Evolutionary conservation across 2,888 invertebrate species (phyloP), one percentile per base, ranked within the genome.

Genomic region (Drosophila stalkeri): DNA sequence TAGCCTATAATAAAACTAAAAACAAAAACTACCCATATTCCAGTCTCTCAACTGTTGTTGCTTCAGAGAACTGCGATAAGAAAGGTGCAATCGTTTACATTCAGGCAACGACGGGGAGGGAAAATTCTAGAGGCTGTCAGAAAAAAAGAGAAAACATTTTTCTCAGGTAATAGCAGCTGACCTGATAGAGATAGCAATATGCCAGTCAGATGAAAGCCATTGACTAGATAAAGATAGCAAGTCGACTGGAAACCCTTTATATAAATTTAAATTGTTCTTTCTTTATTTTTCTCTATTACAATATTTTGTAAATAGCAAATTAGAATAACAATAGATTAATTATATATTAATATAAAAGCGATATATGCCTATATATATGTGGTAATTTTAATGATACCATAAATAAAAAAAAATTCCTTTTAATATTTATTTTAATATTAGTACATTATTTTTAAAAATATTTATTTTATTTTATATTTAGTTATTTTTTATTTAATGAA

Each of bases 51-150:
- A 47, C 6, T 18, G 51, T 33, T 56, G 67, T 64, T 41, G 39
- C 43, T 78, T 59, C 64, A 37, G 14, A 64, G 59, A 56, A 69
- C n/a, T 20, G 63, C 70, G 80, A 81, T 81, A 78, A 74, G 66
- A 66, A 65, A 72, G 60, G 62, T 64, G 12, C 57, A 43, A 41
- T 33, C 54, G 23, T 55, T 61, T 23, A 33, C 43, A 33, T 35
- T 23, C 62, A 49, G 52, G 51, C 72, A 64, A 16, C 44, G 35
- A 9, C 44, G 31, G 44, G 14, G 31, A 31, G 56, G 56, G n/a
- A 33, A 72, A 61, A 27, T 47, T 77, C 47, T n/a, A 60, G 75
- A 63, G 12, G 56, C 41, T 43, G 61, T 60, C 47, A 23, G 14
- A 49, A 49, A 49, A 31, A 31, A 31, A 37, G 4, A 16, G 27